Percentiles rank a stretch among this genome's conserved stretches.
These are phyloP conservation scores for Syngnathus typhle DNA, from an alignment of 2,113 vertebrate genomes.

Conservation along the genomic window DNA sequence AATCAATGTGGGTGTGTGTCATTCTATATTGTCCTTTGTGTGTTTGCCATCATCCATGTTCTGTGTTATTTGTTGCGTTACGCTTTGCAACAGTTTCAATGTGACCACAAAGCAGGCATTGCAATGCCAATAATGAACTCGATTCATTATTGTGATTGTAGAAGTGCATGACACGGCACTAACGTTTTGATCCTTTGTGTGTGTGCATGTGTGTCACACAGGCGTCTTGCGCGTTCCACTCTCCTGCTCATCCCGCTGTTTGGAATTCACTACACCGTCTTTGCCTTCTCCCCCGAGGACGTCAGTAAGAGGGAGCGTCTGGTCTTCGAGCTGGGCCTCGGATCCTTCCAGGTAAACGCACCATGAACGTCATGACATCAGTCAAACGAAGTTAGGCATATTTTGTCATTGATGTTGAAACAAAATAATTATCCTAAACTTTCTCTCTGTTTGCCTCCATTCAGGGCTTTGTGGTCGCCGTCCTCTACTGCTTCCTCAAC, in stretches of 20 bases:
- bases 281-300: conserved; percentile 95
- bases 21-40: neutral
- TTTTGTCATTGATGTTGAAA: neutral
- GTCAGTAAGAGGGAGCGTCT: conserved; percentile 93
- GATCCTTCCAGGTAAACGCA: conserved; percentile 89
- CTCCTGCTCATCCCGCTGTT: conserved; percentile 94
- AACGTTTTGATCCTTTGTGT: conserved; percentile 33
- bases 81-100: no score
- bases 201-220: conserved; percentile 47
- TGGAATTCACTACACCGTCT: conserved; percentile 97
- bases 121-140: no score
- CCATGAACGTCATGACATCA: neutral
- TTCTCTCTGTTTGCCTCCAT: conserved; percentile 11
- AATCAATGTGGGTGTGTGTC: neutral
- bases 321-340: conserved; percentile 93
- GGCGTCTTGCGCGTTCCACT: conserved; percentile 91
- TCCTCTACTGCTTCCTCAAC: conserved; percentile 97
- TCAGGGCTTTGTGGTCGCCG: conserved; percentile 95
- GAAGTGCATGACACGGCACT: neutral
- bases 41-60: neutral
- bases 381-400: neutral
- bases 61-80: neutral
- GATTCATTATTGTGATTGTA: neutral
- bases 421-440: neutral
- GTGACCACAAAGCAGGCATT: neutral